Percentiles rank a stretch among this genome's conserved stretches.
Conservation (phyloP, 2,888 invertebrate species). For the Nezara viridula region DNA sequence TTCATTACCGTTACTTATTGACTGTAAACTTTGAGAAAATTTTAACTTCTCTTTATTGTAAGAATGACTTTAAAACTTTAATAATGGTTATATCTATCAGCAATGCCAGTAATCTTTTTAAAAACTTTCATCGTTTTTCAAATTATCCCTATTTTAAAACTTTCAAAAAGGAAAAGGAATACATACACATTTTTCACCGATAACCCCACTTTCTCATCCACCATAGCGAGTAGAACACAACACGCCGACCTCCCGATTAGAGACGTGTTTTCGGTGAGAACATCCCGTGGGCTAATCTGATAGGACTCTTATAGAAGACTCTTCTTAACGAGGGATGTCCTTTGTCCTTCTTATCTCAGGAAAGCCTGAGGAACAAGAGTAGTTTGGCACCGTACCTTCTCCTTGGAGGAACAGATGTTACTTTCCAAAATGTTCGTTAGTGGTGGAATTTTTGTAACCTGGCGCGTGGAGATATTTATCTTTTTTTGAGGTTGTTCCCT, state of each 20-base stretch:
- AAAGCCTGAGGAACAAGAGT: not conserved
- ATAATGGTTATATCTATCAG: no score
- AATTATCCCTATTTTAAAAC: not conserved
- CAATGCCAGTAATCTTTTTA: not conserved
- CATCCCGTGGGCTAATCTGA: not conserved
- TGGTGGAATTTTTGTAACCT: not conserved
- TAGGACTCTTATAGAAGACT: not conserved
- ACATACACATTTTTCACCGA: not conserved
- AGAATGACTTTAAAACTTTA: no score
- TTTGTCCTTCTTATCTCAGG: conserved; percentile 16
- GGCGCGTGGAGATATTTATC: conserved; percentile 3
- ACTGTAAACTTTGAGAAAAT: no score
- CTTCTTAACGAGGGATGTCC: conserved; percentile 9
- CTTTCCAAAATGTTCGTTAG: conserved; percentile 36
- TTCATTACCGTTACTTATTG: no score
- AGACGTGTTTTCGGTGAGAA: conserved; percentile 3
- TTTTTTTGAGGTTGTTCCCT: not conserved
- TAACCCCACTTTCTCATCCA: conserved; percentile 10
- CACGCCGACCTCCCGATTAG: not conserved
- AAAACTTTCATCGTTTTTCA: not conserved
- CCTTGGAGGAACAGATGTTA: not conserved
- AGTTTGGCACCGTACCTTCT: not conserved
- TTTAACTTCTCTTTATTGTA: no score
- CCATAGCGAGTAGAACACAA: conserved; percentile 12
- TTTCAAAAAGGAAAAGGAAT: not conserved